Evolutionary conservation across 2,888 invertebrate species (phyloP).

Genomic region (Blera fallax): DNA sequence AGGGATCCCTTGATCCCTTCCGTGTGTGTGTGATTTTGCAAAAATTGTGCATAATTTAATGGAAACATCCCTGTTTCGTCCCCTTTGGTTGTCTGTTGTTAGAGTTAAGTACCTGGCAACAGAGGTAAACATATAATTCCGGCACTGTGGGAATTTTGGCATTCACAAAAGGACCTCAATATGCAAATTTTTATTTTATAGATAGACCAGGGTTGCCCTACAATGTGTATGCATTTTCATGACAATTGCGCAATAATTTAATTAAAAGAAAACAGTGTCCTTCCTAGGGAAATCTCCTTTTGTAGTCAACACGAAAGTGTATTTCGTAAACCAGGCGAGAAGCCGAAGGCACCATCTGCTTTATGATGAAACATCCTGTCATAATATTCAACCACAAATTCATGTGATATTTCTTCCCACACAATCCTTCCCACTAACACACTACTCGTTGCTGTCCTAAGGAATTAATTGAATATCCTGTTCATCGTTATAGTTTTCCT

Average conservation of each 20-base stretch:
- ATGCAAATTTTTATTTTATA: slow-evolving; percentile 33
- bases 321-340: neutral
- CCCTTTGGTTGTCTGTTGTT: slow-evolving; percentile 26
- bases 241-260: neutral
- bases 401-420: neutral
- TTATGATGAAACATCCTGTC: slow-evolving; percentile 49
- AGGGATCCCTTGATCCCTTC: slow-evolving; percentile 20
- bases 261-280: neutral
- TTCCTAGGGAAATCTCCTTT: neutral
- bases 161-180: slow-evolving; percentile 22
- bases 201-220: slow-evolving; percentile 6
- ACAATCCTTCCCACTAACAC: slow-evolving; percentile 40
- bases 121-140: slow-evolving; percentile 69
- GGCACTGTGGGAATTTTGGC: slow-evolving; percentile 60
- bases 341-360: slow-evolving; percentile 29
- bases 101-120: slow-evolving; percentile 68
- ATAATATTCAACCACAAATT: slow-evolving; percentile 11
- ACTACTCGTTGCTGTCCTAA: slow-evolving; percentile 26
- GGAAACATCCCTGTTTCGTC: slow-evolving; percentile 5
- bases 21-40: slow-evolving; percentile 40
- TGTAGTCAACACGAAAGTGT: neutral
- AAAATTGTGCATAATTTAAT: slow-evolving; percentile 65
- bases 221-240: neutral
- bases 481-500: slow-evolving; percentile 29
- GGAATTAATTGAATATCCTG: slow-evolving; percentile 64